These are phyloP conservation scores for Morpho deidamia DNA, from an alignment of 2,888 invertebrate genomes.

Conservation along the genomic window DNA sequence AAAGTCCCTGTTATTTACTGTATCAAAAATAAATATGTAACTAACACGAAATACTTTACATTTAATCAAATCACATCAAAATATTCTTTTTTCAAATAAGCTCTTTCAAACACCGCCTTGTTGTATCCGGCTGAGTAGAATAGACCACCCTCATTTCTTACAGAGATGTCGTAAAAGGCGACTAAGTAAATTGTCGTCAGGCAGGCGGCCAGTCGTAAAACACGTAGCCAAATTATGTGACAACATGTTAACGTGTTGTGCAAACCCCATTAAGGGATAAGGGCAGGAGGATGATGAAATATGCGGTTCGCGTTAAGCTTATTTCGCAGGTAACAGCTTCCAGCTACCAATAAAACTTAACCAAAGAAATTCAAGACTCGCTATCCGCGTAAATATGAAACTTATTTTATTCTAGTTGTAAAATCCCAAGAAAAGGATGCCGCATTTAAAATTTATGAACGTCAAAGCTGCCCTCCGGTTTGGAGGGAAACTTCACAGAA, in stretches of 20 bases:
- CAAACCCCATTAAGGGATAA: too few species aligned
- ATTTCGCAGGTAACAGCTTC: background rate
- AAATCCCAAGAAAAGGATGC: conserved; percentile 20
- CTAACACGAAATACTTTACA: background rate
- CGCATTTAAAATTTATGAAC: conserved; percentile 29
- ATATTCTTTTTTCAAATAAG: too few species aligned
- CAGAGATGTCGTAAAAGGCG: too few species aligned
- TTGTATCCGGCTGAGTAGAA: too few species aligned
- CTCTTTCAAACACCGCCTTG: too few species aligned
- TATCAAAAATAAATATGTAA: background rate
- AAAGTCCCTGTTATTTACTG: background rate
- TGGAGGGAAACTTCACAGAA: conserved; percentile 22
- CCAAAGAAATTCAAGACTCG: background rate
- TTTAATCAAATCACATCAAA: too few species aligned
- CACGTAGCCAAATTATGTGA: too few species aligned
- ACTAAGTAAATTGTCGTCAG: too few species aligned
- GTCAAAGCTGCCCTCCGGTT: conserved; percentile 24
- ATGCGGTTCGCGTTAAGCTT: background rate
- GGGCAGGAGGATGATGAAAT: too few species aligned
- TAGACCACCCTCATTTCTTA: too few species aligned
- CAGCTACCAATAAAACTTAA: background rate
- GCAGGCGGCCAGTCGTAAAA: too few species aligned
- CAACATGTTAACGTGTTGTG: too few species aligned
- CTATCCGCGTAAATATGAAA: background rate
- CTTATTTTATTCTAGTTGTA: conserved; percentile 9